Base-by-base conservation (phyloP, 2,113 vertebrate genomes). In the Pachypanchax playfairii region DNA sequence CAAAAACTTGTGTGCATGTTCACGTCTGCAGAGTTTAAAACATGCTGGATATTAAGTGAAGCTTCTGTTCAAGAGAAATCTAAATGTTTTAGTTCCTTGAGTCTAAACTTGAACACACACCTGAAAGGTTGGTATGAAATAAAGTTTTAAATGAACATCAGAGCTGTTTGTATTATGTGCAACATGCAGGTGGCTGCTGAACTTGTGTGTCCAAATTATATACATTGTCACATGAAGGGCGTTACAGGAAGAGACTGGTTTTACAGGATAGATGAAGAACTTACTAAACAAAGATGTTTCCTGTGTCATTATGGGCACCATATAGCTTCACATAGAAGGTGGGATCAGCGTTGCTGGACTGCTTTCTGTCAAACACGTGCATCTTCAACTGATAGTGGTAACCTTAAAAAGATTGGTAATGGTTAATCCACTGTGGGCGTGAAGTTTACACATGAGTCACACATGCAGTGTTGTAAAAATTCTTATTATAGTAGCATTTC, bases 351-450 rank as follows among this genome's bases (percentile, higher is more conserved):
- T 91, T 63, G 48, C 91, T 89, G 0, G 71, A n/a, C 12, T 59
- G 73, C 31, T 94, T 91, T 26, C 93, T 93, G 91, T 94, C 93
- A 82, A 98, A 98, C 73, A 98, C 89, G 0, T 98, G 96, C 91
- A 99, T 95, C 89, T 99, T 99, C 94, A 99, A 92, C 89, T 99
- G 97, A 67, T 98, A 98, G 41, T 99, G 97, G 84, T 93, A 97
- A 29, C 98, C 97, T 99, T 11, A 15, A 43, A 41, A 5, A 33
- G 44, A 36, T n/a, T 58, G 64, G 82, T 70, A 43, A 51, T 38
- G 15, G 1, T 54, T 43, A 4, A 67, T n/a, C 29, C 2, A 31
- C 4, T 0, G 9, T 1, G n/a, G 7, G 6, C 28, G 50, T 58
- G 21, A 15, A 49, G 43, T 62, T 74, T 46, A 57, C n/a, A 14